Percentiles rank a stretch among this genome's conserved stretches.
Evolutionary conservation across 2,888 invertebrate genomes (phyloP).

Genomic region (Peribatodes rhomboidaria): DNA sequence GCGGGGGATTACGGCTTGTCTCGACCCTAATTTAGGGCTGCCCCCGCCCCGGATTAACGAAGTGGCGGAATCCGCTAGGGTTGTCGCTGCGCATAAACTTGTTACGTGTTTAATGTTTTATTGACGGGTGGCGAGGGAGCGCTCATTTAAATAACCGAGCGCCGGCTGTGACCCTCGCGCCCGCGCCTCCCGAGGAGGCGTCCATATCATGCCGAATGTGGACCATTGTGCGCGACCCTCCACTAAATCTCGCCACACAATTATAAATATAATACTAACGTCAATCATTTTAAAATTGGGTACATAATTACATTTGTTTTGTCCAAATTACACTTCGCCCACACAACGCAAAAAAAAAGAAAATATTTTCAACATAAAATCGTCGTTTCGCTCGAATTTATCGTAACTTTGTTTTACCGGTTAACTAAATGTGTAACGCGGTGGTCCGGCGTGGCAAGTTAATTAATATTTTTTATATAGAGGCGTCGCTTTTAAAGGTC

Average conservation of each 20-base stretch:
- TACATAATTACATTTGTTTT: constrained; percentile 22
- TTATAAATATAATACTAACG: constrained; percentile 6
- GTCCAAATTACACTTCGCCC: constrained; percentile 37
- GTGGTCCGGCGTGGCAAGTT: constrained; percentile 44
- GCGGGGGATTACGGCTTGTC: constrained; percentile 87
- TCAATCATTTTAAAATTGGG: not conserved
- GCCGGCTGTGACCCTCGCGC: constrained; percentile 56
- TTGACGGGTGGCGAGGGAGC: constrained; percentile 85
- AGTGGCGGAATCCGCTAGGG: constrained; percentile 86
- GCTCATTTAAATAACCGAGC: constrained; percentile 82
- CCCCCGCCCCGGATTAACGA: constrained; percentile 86
- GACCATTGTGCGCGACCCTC: constrained; percentile 33
- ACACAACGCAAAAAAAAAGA: constrained; percentile 46
- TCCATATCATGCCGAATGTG: constrained; percentile 45
- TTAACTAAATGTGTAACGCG: constrained; percentile 49
- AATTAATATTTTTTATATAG: constrained; percentile 47
- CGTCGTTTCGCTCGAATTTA: constrained; percentile 43
- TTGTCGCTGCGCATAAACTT: constrained; percentile 86
- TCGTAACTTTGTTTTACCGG: constrained; percentile 46
- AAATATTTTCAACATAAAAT: constrained; percentile 44
- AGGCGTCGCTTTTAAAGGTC: constrained; percentile 59
- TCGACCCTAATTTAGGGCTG: constrained; percentile 87
- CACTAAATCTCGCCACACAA: constrained; percentile 23
- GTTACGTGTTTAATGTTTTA: constrained; percentile 87
- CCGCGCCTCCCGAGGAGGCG: constrained; percentile 41